Evolutionary conservation across 64 coral and sea anemone species (phyloP).

Genomic region (Stylophora pistillata): DNA sequence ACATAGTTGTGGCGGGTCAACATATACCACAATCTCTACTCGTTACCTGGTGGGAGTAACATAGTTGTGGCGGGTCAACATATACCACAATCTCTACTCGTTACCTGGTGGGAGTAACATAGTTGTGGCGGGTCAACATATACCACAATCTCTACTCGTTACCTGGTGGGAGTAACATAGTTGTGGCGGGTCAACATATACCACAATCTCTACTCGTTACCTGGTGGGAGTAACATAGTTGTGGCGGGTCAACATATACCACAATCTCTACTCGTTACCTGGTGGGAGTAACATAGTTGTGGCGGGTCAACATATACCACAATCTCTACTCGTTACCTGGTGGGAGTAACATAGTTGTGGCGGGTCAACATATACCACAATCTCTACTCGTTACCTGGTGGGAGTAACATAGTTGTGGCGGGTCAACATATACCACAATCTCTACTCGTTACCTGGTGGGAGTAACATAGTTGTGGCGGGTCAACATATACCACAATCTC

Average conservation of each 20-base stretch:
- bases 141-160: neutral
- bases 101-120: conserved; percentile 98
- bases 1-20: conserved; percentile 96
- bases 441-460: conserved; percentile 79
- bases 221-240: conserved; percentile 99
- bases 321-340: conserved; percentile 56
- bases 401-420: conserved; percentile 98
- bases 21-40: neutral
- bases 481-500: conserved; percentile 31
- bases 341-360: conserved; percentile 98
- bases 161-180: conserved; percentile 99
- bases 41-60: conserved; percentile 96
- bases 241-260: conserved; percentile 84
- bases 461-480: conserved; percentile 96
- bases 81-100: neutral
- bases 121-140: conserved; percentile 93
- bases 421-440: conserved; percentile 45
- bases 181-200: conserved; percentile 91
- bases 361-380: conserved; percentile 66
- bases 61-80: conserved; percentile 93
- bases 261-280: conserved; percentile 47
- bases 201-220: conserved; percentile 21
- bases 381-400: conserved; percentile 66
- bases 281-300: conserved; percentile 98
- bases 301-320: conserved; percentile 74